phyloP scores from a whole-genome alignment of 92 coral and sea anemone species.

The Meandrina meandrites region DNA sequence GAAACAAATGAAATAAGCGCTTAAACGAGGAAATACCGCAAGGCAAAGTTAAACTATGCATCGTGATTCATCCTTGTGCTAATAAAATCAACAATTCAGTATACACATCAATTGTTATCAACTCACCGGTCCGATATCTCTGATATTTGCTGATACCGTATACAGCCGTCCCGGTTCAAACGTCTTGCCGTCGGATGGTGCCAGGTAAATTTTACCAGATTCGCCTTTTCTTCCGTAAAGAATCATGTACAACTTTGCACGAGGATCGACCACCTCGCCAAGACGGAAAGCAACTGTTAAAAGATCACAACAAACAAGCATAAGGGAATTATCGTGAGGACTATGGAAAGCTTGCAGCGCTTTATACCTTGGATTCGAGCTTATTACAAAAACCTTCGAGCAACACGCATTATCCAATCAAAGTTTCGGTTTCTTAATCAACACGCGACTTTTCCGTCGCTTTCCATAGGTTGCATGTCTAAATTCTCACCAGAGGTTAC shows the following conservation, averaged over 20 bases:
- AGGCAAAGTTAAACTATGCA: no score
- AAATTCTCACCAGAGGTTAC: no score
- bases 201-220: constrained; percentile 75
- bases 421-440: no score
- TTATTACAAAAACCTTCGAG: not conserved
- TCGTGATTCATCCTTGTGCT: no score
- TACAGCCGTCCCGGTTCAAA: constrained; percentile 77
- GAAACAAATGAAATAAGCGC: no score
- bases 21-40: no score
- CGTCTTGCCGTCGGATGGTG: constrained; percentile 80
- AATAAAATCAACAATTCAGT: no score
- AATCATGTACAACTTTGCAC: constrained; percentile 77
- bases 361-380: no score
- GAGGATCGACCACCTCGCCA: constrained; percentile 83
- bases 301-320: not conserved
- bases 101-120: not conserved
- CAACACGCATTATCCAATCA: not conserved
- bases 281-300: constrained; percentile 74
- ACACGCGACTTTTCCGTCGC: not conserved
- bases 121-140: constrained; percentile 83
- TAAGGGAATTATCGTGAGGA: no score
- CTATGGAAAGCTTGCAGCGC: not conserved
- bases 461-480: not conserved
- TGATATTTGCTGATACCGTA: constrained; percentile 71
- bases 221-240: constrained; percentile 74